Conservation (phyloP, 2,113 vertebrate species). For the Bubo bubo region DNA sequence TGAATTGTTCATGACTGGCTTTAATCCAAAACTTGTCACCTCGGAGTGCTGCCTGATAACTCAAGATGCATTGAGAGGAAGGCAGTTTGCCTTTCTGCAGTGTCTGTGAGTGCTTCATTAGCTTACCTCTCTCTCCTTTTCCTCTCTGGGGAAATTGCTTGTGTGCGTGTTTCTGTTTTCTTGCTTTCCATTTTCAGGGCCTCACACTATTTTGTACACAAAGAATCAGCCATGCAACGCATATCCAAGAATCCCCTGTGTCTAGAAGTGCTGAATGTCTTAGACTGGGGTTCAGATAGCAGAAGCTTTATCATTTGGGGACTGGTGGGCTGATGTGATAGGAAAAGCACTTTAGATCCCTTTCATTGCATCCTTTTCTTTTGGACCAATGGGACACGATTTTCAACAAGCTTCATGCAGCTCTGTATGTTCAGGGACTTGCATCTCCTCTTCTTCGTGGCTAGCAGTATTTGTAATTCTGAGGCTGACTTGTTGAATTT, state of each 20-base stretch:
- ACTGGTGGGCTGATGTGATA: background rate
- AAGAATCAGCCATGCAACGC: too few species aligned
- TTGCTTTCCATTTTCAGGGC: background rate
- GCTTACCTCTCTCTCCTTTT: background rate
- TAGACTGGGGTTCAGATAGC: background rate
- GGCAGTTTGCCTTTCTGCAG: background rate
- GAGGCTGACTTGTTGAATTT: background rate
- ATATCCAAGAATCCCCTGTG: background rate
- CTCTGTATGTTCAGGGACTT: background rate
- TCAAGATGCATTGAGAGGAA: background rate
- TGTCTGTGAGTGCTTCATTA: background rate
- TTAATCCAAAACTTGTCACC: background rate
- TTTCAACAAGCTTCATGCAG: background rate
- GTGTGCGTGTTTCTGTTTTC: background rate
- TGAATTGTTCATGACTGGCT: background rate
- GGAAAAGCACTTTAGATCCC: background rate
- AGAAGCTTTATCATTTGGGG: background rate
- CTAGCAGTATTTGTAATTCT: background rate
- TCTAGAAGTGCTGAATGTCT: background rate
- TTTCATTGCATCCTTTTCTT: background rate
- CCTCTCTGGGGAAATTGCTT: background rate
- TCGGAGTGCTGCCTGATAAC: background rate
- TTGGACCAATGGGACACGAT: background rate
- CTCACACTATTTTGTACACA: accelerated
- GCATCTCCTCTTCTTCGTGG: background rate